These are phyloP conservation scores for Zapus hudsonius DNA, from an alignment of 2,113 vertebrate species.

Conservation along the genomic window DNA sequence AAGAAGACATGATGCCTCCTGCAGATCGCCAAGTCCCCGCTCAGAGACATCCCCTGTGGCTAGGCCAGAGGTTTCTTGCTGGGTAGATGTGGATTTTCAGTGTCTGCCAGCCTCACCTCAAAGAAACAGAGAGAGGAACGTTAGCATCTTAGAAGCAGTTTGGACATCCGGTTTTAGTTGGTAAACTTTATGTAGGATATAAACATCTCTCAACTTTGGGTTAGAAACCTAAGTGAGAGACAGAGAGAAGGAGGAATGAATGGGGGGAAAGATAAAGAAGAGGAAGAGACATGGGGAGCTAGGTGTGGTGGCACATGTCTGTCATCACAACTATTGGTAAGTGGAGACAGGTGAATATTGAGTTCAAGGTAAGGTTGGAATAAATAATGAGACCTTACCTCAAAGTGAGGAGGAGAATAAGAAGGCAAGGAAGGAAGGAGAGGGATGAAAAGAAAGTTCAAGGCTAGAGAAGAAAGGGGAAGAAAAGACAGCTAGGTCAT, in stretches of 20 bases:
- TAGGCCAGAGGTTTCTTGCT: neutral
- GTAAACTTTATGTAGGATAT: neutral
- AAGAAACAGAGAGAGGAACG: neutral
- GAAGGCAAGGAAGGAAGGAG: neutral
- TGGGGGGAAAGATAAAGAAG: neutral
- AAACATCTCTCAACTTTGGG: neutral
- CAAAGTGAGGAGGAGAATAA: neutral
- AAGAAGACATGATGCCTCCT: neutral
- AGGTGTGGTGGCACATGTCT: neutral
- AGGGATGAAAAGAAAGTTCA: neutral
- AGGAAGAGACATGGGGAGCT: neutral
- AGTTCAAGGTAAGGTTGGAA: neutral
- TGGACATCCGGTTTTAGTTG: neutral
- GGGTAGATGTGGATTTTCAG: neutral
- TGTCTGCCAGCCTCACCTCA: neutral
- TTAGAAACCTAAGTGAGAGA: neutral
- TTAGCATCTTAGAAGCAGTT: neutral
- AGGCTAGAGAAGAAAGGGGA: neutral
- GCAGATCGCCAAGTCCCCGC: neutral
- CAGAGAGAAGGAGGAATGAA: neutral
- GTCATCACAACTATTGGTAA: neutral
- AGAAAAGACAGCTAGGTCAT: neutral
- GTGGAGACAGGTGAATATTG: neutral
- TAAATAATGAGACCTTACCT: neutral
- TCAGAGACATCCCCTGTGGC: neutral